phyloP scores from a whole-genome alignment of 2,113 vertebrate species.

The Nothocercus julius region DNA sequence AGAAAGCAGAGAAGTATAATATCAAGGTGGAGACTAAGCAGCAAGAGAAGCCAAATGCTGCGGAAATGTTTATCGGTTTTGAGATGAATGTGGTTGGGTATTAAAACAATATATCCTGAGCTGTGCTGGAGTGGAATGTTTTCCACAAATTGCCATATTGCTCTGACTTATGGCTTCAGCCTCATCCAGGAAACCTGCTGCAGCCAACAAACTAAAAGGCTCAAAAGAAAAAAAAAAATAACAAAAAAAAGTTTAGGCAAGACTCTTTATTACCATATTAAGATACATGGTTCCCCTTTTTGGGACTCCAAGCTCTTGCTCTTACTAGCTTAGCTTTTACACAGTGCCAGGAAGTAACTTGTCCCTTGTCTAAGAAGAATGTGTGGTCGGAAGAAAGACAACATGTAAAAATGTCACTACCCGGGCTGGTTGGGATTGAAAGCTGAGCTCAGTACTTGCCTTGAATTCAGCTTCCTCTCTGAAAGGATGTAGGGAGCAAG shows the following conservation, averaged over 20 bases:
- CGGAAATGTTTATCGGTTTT: background rate
- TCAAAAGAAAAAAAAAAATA: background rate
- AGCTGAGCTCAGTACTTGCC: conserved; percentile 12
- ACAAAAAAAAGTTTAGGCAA: background rate
- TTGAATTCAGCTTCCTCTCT: background rate
- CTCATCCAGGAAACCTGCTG: background rate
- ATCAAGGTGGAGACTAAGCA: background rate
- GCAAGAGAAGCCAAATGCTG: background rate
- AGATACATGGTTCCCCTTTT: background rate
- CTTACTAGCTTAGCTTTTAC: background rate
- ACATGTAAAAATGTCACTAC: background rate
- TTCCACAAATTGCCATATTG: background rate
- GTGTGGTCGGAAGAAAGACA: background rate
- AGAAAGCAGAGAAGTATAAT: background rate
- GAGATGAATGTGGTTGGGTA: background rate
- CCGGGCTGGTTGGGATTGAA: background rate
- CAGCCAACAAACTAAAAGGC: background rate
- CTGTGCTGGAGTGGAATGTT: background rate
- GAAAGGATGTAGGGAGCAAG: background rate
- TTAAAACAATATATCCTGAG: background rate
- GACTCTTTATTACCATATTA: background rate
- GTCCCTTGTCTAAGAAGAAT: background rate
- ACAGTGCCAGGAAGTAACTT: background rate
- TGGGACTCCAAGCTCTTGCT: background rate
- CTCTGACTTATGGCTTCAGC: background rate